These are phyloP conservation scores for Spodoptera litura DNA, from an alignment of 1,140 invertebrate species.

Conservation along the genomic window DNA sequence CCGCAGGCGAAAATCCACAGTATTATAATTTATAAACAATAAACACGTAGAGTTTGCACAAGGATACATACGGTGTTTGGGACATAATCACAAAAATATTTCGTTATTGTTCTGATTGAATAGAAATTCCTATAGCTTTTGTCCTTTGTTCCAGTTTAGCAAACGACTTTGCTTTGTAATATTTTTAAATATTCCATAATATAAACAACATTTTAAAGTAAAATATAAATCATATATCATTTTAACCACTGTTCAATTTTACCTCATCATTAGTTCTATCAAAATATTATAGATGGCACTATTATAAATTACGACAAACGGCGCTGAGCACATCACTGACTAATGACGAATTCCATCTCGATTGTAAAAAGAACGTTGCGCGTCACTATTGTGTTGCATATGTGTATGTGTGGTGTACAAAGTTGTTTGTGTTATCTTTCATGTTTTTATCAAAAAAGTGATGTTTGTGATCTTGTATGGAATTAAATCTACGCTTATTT, in stretches of 20 bases:
- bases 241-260: too few relatives aligned
- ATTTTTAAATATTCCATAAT: too few relatives aligned
- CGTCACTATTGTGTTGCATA: constrained; percentile 53
- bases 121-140: too few relatives aligned
- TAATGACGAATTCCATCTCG: constrained; percentile 31
- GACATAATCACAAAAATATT: too few relatives aligned
- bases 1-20: too few relatives aligned
- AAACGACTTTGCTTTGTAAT: too few relatives aligned
- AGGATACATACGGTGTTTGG: too few relatives aligned
- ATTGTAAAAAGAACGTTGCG: constrained; percentile 10
- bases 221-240: not conserved
- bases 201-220: not conserved
- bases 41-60: too few relatives aligned
- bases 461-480: constrained; percentile 78
- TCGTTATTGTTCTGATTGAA: too few relatives aligned
- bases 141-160: too few relatives aligned
- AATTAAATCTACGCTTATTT: constrained; percentile 72
- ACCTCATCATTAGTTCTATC: not conserved
- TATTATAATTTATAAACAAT: too few relatives aligned
- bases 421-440: constrained; percentile 83
- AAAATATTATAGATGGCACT: not conserved
- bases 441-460: constrained; percentile 85
- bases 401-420: constrained; percentile 70
- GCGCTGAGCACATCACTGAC: constrained; percentile 13
- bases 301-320: not conserved